Percentiles rank a stretch among this genome's conserved stretches.
phyloP scores from a whole-genome alignment of 2,888 invertebrate species.

The Nematopogon swammerdamellus region DNA sequence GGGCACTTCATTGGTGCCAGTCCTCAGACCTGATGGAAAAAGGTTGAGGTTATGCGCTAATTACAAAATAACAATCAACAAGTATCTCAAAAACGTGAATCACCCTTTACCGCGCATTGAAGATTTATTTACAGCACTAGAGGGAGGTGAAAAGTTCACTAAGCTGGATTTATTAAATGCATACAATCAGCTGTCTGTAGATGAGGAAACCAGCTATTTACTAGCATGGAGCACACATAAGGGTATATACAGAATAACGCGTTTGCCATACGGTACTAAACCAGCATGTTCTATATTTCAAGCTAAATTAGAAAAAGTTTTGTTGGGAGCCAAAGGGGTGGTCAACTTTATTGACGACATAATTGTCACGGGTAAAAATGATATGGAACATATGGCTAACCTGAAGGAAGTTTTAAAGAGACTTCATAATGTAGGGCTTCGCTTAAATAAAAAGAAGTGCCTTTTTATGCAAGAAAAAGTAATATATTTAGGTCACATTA shows the following conservation, averaged over 20 bases:
- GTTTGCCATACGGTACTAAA: constrained; percentile 15
- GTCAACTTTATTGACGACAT: constrained; percentile 14
- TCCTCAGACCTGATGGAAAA: constrained; percentile 19
- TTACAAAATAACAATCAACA: constrained; percentile 11
- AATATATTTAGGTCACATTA: constrained; percentile 6
- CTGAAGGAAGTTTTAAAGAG: constrained; percentile 8
- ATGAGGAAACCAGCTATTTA: constrained; percentile 10
- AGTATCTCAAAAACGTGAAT: constrained; percentile 8
- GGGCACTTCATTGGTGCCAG: constrained; percentile 23
- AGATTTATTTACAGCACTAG: constrained; percentile 11
- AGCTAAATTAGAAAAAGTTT: constrained; percentile 14
- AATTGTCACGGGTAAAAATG: constrained; percentile 12
- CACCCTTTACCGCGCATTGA: constrained; percentile 13
- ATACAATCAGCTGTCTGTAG: constrained; percentile 16
- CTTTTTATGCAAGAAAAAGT: too few species aligned
- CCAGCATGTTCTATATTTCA: constrained; percentile 18
- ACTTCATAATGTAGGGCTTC: constrained; percentile 8
- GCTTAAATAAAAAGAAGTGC: constrained; percentile 14
- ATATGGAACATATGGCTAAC: constrained; percentile 6
- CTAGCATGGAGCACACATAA: constrained; percentile 11
- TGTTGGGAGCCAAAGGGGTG: constrained; percentile 8
- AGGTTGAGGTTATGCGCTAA: too few species aligned
- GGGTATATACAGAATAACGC: constrained; percentile 6
- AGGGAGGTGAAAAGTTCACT: constrained; percentile 12
- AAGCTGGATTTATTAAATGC: constrained; percentile 14